Conservation (phyloP, 2,888 invertebrate genomes). For the Heteromyza rotundicornis region DNA sequence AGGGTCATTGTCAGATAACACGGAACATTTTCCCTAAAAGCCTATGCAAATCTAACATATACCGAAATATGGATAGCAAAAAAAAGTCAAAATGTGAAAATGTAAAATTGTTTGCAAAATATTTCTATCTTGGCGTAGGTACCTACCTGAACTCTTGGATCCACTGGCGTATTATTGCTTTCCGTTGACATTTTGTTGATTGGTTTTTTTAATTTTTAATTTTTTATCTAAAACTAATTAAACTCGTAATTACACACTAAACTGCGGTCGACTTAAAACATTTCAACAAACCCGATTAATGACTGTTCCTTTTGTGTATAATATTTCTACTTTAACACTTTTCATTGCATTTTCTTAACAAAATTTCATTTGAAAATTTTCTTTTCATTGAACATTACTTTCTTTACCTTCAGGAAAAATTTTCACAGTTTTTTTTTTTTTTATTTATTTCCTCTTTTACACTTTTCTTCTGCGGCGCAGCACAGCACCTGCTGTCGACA, state of each 20-base stretch:
- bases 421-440: neutral
- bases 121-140: too few relatives aligned
- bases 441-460: neutral
- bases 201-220: neutral
- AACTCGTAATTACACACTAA: neutral
- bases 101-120: too few relatives aligned
- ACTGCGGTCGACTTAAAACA: neutral
- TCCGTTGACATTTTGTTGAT: slow-evolving; percentile 59
- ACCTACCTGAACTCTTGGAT: slow-evolving; percentile 80
- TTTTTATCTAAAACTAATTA: neutral
- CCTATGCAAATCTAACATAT: neutral
- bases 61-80: neutral
- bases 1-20: slow-evolving; percentile 24
- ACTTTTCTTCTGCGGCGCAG: too few relatives aligned
- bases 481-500: too few relatives aligned
- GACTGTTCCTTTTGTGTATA: neutral
- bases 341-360: neutral
- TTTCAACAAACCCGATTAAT: neutral
- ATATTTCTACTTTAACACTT: neutral
- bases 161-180: slow-evolving; percentile 74
- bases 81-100: neutral
- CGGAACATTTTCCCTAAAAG: neutral
- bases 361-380: neutral
- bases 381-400: neutral
- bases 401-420: neutral